Base-by-base conservation (phyloP, 2,797 vertebrate genomes). In the Propithecus perrieri region DNA sequence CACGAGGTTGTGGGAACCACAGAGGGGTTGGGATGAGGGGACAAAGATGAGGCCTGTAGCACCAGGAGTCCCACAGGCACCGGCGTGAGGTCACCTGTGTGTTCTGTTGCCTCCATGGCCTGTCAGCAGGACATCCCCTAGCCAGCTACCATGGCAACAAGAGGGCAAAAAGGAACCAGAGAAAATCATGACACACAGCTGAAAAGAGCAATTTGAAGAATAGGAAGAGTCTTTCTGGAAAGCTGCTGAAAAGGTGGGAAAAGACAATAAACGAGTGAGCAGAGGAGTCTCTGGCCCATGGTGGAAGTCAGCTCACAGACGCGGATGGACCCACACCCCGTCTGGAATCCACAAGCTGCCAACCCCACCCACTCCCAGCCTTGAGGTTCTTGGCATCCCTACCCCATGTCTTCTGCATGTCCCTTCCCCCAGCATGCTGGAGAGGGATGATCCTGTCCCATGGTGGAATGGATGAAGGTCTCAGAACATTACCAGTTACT, bases 161-260 rank as follows among this genome's bases (percentile, higher is more conserved):
- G 35, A 89, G 41, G 65, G 95, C 65, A 89, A 89, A 87, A 0
- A 67, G 74, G 26, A 38, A 22, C 5, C 0, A 91, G 83, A 89
- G 83, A 85, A 89, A 86, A 67, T 30, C 41, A 71, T 74, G 63
- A 80, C 72, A 87, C 55, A 35, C 8, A 33, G 18, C 33, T 71
- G 63, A 41, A 78, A 93, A 88, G 63, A 88, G 57, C 30, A 89
- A 61, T 61, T 17, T 85, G 85, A 93, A 94, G 88, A 85, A 96
- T 0, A 92, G 35, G 46, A 91, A 81, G 35, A 63, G 79, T 18
- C 30, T 96, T 85, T 59, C 72, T 89, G 85, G 35, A 1, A 85
- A 95, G 76, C 0, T 20, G 79, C 86, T 55, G 12, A 53, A 72
- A 72, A 96, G 57, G 79, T 35, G 71, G 89, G 35, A 35, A 92